phyloP scores from a whole-genome alignment of 2,888 invertebrate species.

The Rhamnusium bicolor region DNA sequence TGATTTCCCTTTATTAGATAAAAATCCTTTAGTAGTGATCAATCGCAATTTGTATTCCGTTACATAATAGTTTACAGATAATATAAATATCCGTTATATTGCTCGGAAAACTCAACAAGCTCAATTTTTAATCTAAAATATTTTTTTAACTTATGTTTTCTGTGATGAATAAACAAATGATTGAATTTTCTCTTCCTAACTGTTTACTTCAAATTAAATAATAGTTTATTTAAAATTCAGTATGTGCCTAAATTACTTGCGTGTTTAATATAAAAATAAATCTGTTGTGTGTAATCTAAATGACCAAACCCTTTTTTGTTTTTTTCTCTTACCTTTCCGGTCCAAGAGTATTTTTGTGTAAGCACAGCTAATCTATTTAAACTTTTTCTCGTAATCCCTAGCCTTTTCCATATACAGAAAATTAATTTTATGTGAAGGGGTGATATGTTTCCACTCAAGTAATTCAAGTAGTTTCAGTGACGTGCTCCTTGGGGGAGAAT shows the following conservation, averaged over 20 bases:
- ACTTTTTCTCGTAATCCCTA: conserved; percentile 49
- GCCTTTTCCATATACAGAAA: conserved; percentile 47
- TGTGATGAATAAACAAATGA: not conserved
- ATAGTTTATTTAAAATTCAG: not conserved
- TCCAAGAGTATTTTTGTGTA: conserved; percentile 38
- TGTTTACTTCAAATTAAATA: not conserved
- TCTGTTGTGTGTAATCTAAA: conserved; percentile 40
- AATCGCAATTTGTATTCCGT: too few relatives aligned
- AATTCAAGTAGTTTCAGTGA: not conserved
- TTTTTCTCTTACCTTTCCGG: conserved; percentile 32
- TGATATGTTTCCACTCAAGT: conserved; percentile 45
- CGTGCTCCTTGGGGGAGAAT: not conserved
- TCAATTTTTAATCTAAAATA: too few relatives aligned
- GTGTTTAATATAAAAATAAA: conserved; percentile 36
- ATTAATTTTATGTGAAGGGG: conserved; percentile 52
- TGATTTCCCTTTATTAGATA: too few relatives aligned
- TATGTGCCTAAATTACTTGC: not conserved
- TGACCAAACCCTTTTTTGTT: conserved; percentile 33
- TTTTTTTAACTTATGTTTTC: not conserved
- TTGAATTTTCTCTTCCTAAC: too few relatives aligned
- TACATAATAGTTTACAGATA: too few relatives aligned
- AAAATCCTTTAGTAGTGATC: too few relatives aligned
- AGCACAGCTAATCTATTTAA: conserved; percentile 39
- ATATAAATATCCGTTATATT: too few relatives aligned
- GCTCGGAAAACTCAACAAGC: too few relatives aligned